Evolutionary conservation across 2,797 vertebrate genomes (phyloP), one percentile per base, ranked within the genome.

Genomic region (Scarus forsteni): DNA sequence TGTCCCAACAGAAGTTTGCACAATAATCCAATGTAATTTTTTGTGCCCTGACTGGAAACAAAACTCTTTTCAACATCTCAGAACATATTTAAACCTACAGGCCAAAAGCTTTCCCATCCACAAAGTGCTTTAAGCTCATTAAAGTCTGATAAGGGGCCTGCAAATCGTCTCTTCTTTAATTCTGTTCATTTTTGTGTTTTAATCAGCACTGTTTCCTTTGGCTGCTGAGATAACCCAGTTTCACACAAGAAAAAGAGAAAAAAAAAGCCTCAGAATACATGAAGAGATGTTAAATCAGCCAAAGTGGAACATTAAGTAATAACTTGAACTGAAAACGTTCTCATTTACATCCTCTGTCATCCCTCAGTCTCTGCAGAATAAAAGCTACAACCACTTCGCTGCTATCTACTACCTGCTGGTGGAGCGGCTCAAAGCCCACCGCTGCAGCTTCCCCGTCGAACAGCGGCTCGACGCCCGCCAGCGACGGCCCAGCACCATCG

Each of bases 381-480:
- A 98, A 93, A 99, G 97, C 90, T 99, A 99, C 81, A 99, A 99
- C 93, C 98, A 99, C 93, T 99, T 99, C 87, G 97, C 97, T 91
- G 98, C 98, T 76, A 99, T 99, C 90, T 99, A 99, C 90, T 99
- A 96, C 93, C 92, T 99, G 91, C 89, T 99, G 89, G 97, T 99
- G 88, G 98, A 99, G 87, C 95, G 98, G 63, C 96, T 99, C 38
- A 99, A 97, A 83, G 97, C 98, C 0, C 98, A 99, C 60, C 94
- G 98, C 82, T 98, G 97, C 84, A 99, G 98, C 83, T 99, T 99
- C 89, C 98, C 98, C 0, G 95, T 99, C 62, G 98, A 99, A 79
- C 96, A 97, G 85, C 91, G 97, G 45, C 94, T 99, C 0, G 97
- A 99, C 7, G 94, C 96, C 53, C 96, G 96, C 40, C 97, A 99